Conservation (phyloP, 2,113 vertebrate species). For the Silurus asotus region DNA sequence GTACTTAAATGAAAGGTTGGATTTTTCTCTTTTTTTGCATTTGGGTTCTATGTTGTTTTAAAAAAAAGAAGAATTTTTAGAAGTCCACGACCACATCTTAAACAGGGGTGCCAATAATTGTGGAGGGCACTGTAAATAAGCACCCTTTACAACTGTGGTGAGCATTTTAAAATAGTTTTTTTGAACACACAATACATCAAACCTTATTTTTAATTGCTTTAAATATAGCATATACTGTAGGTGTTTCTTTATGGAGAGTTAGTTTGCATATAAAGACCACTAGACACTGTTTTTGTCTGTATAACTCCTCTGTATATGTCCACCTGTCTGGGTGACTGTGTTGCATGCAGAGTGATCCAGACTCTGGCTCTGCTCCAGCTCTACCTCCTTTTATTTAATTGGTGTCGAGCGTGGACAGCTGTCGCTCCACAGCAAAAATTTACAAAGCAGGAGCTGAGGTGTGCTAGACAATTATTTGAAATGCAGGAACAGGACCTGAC, state of each 20-base stretch:
- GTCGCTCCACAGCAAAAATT: slow-evolving; percentile 40
- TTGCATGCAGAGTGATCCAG: background rate
- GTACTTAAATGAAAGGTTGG: too few relatives aligned
- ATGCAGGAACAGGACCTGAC: slow-evolving; percentile 55
- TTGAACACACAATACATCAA: background rate
- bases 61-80: too few relatives aligned
- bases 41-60: too few relatives aligned
- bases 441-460: slow-evolving; percentile 33
- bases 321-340: background rate
- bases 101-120: too few relatives aligned
- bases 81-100: too few relatives aligned
- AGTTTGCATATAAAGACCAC: background rate
- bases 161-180: background rate
- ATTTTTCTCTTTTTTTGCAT: too few relatives aligned
- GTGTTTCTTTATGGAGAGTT: background rate
- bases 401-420: slow-evolving; percentile 41
- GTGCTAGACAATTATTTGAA: slow-evolving; percentile 56
- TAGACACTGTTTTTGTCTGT: background rate
- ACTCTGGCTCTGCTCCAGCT: slow-evolving; percentile 31
- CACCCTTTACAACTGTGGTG: background rate
- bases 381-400: slow-evolving; percentile 47
- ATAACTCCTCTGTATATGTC: background rate
- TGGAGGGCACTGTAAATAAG: too few relatives aligned
- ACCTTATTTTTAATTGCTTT: background rate
- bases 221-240: background rate